A percentile compares a stretch with the other conserved stretches of the same genome.
These are phyloP conservation scores for Crocallis elinguaria DNA, from an alignment of 2,888 invertebrate genomes.

Conservation along the genomic window DNA sequence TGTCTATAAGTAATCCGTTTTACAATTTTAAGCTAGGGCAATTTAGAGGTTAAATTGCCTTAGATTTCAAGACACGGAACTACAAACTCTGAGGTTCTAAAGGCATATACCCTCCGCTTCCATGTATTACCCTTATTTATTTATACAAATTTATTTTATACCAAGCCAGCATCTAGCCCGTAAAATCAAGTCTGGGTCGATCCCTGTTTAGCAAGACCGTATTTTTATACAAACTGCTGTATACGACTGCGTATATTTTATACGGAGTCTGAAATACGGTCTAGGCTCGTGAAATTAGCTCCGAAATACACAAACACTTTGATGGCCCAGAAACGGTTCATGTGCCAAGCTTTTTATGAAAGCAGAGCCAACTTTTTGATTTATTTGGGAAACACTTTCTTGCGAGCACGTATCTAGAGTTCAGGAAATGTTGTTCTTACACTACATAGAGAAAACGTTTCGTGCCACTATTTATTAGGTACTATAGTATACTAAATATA, in stretches of 20 bases:
- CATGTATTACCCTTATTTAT: constrained; percentile 1
- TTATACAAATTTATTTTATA: not conserved
- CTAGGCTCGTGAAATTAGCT: constrained; percentile 25
- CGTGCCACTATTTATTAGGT: not conserved
- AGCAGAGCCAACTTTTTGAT: constrained; percentile 36
- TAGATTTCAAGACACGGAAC: not conserved
- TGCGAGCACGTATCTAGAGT: constrained; percentile 11
- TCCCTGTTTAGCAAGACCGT: constrained; percentile 7
- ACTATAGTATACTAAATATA: no score
- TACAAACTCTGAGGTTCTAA: not conserved
- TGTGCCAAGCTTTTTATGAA: constrained; percentile 36
- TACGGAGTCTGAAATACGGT: constrained; percentile 17
- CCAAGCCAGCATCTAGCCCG: not conserved
- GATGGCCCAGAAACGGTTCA: constrained; percentile 32
- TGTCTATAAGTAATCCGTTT: no score
- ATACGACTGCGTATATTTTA: constrained; percentile 16
- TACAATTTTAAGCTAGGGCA: no score
- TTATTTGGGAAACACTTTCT: constrained; percentile 33
- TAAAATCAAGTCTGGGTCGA: constrained; percentile 12
- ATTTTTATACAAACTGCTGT: not conserved
- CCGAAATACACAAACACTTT: constrained; percentile 27
- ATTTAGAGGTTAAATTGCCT: no score
- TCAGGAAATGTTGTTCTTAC: constrained; percentile 10
- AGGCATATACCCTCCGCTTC: not conserved
- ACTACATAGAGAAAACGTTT: not conserved